A percentile compares a stretch with the other conserved stretches of the same genome.
phyloP scores from a whole-genome alignment of 2,888 invertebrate genomes.

The Heterodera filipjevi region DNA sequence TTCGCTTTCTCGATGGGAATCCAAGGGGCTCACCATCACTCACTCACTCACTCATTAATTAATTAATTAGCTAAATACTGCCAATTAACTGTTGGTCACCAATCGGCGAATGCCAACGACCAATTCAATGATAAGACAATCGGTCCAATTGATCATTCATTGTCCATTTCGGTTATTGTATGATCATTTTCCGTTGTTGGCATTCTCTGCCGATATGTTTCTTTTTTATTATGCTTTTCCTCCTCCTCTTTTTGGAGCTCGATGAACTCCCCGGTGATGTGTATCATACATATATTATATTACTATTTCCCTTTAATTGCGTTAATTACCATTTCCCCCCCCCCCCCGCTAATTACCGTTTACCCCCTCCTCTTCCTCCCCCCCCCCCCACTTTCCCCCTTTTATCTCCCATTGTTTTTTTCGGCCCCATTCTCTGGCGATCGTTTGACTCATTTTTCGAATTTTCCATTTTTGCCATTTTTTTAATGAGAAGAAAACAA shows the following conservation, averaged over 20 bases:
- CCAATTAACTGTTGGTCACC: background rate
- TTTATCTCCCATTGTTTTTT: conserved; percentile 5
- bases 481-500: conserved; percentile 17
- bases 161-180: background rate
- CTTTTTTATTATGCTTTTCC: conserved; percentile 9
- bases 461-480: background rate
- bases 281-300: no score
- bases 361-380: no score
- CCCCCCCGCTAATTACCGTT: no score
- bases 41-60: background rate
- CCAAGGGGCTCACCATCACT: background rate
- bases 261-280: conserved; percentile 29
- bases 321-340: no score
- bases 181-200: background rate
- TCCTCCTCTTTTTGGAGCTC: background rate
- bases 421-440: background rate
- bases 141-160: background rate
- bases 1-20: background rate
- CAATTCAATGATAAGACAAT: background rate
- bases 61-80: background rate
- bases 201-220: background rate
- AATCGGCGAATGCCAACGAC: background rate
- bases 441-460: background rate
- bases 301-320: no score
- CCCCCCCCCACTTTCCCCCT: background rate